These are phyloP conservation scores for Cheirogaleus major DNA, from an alignment of 2,797 vertebrate species.

Conservation along the genomic window DNA sequence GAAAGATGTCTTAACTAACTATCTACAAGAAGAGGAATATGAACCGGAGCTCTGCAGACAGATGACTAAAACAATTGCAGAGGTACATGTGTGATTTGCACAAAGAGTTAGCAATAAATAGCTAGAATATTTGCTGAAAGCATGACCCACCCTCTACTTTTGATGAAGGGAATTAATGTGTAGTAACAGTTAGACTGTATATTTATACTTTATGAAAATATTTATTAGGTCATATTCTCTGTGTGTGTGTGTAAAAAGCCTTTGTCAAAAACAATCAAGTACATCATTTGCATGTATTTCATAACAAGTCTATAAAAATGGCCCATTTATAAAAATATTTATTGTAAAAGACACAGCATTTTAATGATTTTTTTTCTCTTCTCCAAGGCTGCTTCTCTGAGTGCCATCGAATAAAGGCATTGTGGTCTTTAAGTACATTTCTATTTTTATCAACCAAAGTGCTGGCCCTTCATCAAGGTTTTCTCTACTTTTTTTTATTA, in stretches of 20 bases:
- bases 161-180: slow-evolving; percentile 24
- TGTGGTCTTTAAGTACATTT: background rate
- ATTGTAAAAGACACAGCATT: slow-evolving; percentile 8
- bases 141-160: background rate
- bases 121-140: background rate
- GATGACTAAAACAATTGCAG: slow-evolving; percentile 91
- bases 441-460: background rate
- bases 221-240: background rate
- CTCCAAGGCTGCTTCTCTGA: background rate
- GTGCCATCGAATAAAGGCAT: background rate
- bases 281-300: background rate
- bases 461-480: background rate
- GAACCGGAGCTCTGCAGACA: slow-evolving; percentile 91
- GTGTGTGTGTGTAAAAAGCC: background rate
- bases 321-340: background rate
- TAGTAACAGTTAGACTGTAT: background rate
- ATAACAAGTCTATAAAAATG: background rate
- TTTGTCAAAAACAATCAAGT: slow-evolving; percentile 11
- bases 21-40: slow-evolving; percentile 91
- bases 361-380: background rate
- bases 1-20: slow-evolving; percentile 90
- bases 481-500: background rate
- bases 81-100: slow-evolving; percentile 84
- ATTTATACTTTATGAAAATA: slow-evolving; percentile 11
- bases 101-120: background rate